These are phyloP conservation scores for Promerops cafer DNA, from an alignment of 2,113 vertebrate species.

Conservation along the genomic window DNA sequence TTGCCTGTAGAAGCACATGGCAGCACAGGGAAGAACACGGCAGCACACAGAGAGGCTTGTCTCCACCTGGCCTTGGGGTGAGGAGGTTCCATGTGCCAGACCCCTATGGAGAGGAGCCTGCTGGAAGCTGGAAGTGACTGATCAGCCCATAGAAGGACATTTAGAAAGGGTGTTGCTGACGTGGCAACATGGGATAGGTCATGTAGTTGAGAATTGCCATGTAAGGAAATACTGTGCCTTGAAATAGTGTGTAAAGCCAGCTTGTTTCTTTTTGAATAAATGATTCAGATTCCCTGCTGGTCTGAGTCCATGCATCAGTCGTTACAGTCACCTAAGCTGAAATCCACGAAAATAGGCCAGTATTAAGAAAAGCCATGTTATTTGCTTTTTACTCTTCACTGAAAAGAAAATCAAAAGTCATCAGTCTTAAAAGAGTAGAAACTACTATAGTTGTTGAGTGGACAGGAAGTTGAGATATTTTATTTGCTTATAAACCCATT, in stretches of 20 bases:
- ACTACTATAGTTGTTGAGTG: background rate
- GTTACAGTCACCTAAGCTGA: background rate
- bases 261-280: background rate
- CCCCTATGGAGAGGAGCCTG: background rate
- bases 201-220: background rate
- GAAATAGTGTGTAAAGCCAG: too few species aligned
- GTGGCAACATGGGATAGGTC: background rate
- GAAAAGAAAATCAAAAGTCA: background rate
- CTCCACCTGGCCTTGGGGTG: background rate
- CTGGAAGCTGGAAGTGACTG: fast-evolving
- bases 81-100: too few species aligned
- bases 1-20: background rate
- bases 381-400: background rate
- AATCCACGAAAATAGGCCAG: background rate
- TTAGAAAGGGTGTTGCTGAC: background rate
- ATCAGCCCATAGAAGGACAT: background rate
- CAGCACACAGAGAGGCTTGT: background rate
- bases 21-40: background rate
- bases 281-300: too few species aligned
- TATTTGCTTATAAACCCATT: background rate
- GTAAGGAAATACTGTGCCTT: background rate
- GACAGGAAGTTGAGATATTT: background rate
- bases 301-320: background rate
- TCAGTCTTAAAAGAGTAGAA: background rate
- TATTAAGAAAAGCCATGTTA: background rate